Conservation (phyloP, 2,888 invertebrate species). For the Camptogramma bilineatum region DNA sequence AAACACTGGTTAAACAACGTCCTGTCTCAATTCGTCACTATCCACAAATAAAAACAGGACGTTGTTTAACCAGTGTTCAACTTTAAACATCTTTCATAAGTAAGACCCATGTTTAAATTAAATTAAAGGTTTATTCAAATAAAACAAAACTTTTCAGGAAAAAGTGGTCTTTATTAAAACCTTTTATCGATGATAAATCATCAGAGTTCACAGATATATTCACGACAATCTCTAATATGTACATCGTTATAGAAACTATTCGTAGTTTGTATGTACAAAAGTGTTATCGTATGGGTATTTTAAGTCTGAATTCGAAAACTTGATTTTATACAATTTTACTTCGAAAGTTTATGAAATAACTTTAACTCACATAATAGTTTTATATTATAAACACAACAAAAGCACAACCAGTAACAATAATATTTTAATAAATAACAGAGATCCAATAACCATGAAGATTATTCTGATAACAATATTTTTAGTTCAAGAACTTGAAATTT, state of each 20-base stretch:
- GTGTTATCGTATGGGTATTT: conserved; percentile 5
- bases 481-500: conserved; percentile 18
- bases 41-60: too few species aligned
- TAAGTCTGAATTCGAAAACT: conserved; percentile 16
- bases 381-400: conserved; percentile 10
- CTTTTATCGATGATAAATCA: conserved; percentile 59
- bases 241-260: conserved; percentile 57
- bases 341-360: background rate
- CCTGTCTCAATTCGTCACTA: too few species aligned
- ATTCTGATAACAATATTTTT: conserved; percentile 2
- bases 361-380: background rate
- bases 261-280: conserved; percentile 33
- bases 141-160: conserved; percentile 59
- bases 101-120: too few species aligned
- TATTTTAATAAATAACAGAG: conserved; percentile 6
- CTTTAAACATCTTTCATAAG: too few species aligned
- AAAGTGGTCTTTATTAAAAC: conserved; percentile 77
- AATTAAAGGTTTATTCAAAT: conserved; percentile 29
- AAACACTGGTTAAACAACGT: too few species aligned
- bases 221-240: conserved; percentile 68
- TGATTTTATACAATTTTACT: conserved; percentile 15
- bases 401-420: conserved; percentile 24
- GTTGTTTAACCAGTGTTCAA: too few species aligned
- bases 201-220: conserved; percentile 71
- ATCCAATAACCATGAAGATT: conserved; percentile 19